Evolutionary conservation across 2,113 vertebrate species (phyloP), one percentile per base, ranked within the genome.

Genomic region (Pelobates fuscus): DNA sequence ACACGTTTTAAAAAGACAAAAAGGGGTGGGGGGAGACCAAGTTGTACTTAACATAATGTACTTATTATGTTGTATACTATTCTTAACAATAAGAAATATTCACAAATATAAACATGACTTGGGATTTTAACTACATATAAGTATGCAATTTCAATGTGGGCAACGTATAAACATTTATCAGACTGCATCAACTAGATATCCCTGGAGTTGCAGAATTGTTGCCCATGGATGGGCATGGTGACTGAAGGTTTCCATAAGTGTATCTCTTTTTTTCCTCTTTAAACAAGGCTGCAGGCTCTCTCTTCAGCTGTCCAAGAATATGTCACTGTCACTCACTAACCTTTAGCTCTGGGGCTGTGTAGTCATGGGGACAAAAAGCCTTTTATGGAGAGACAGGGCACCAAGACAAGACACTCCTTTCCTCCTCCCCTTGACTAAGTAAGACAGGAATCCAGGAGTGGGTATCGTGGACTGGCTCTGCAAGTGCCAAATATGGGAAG

Each of bases 401-500:
- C 0, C 15, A 43, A 41, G 37, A 71, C 27, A 73, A 77, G 73
- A 68, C 73, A 61, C 65, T 77, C 77, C 68, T 32, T 18, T 30
- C 7, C 17, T 8, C 25, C 60, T 37, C 27, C 60, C 18, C 15
- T 18, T 18, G 17, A 49, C 44, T 43, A 76, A 24, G 41, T 24
- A 23, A 23, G 37, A 59, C 27, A 67, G 57, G 15, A 37, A 68
- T 37, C 18, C 27, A 49, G 26, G 32, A 18, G 26, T 30, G 71
- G 52, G 32, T 61, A 44, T 3, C 57, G 61, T 29, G 64, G 73
- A 64, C 43, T 61, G 65, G 59, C 25, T 64, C 21, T 32, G 20
- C 30, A 20, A 77, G 20, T 20, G 44, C 73, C 73, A 77, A 68
- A 77, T 68, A 68, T 77, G 73, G 73, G 17, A 61, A 77, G 41